A percentile compares a stretch with the other conserved stretches of the same genome.
These are phyloP conservation scores for Microcaecilia unicolor DNA, from an alignment of 2,797 vertebrate genomes.

Conservation along the genomic window DNA sequence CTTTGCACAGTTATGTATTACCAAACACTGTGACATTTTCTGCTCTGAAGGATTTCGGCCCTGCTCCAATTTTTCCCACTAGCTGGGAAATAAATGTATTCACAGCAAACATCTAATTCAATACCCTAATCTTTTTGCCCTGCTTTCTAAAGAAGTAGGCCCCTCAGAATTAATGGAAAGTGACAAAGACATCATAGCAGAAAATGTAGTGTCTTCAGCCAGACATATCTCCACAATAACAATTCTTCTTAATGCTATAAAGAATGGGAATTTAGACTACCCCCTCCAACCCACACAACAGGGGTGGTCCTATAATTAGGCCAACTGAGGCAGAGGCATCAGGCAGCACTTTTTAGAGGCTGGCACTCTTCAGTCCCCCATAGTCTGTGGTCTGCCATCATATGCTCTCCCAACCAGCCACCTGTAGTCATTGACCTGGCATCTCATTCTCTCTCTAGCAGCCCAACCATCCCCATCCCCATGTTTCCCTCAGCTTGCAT, in stretches of 20 bases:
- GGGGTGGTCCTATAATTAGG: too few species aligned
- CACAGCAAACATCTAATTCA: slow-evolving; percentile 57
- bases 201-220: slow-evolving; percentile 45
- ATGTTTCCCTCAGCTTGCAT: too few species aligned
- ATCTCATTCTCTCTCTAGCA: too few species aligned
- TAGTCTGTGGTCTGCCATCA: too few species aligned
- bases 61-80: slow-evolving; percentile 41
- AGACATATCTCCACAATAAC: slow-evolving; percentile 28
- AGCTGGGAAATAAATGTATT: slow-evolving; percentile 66
- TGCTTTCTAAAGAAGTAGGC: slow-evolving; percentile 49
- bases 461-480: too few species aligned
- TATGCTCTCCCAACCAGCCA: too few species aligned
- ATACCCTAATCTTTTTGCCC: slow-evolving; percentile 55
- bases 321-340: too few species aligned
- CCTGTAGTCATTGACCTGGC: too few species aligned
- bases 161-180: slow-evolving; percentile 59
- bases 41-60: slow-evolving; percentile 64
- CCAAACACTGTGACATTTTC: slow-evolving; percentile 78
- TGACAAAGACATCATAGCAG: slow-evolving; percentile 51
- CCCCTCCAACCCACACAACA: too few species aligned
- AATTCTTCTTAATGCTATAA: slow-evolving; percentile 18
- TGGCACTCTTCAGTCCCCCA: too few species aligned
- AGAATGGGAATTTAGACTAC: slow-evolving; percentile 11
- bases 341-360: too few species aligned
- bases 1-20: slow-evolving; percentile 65